Percentiles rank a stretch among this genome's conserved stretches.
phyloP scores from a whole-genome alignment of 2,888 invertebrate genomes.

The Luperina testacea region DNA sequence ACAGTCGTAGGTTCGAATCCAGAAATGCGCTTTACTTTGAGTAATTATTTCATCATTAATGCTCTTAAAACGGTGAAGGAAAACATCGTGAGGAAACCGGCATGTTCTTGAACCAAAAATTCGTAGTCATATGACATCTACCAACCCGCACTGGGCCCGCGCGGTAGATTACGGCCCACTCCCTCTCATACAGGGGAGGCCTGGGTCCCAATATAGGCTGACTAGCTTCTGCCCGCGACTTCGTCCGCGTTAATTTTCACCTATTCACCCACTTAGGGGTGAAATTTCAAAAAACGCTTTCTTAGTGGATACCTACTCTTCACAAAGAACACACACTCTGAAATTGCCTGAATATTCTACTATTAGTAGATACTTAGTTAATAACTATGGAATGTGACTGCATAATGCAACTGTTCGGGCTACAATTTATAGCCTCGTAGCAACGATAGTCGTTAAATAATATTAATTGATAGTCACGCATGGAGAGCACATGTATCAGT shows the following conservation, averaged over 20 bases:
- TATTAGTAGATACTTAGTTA: neutral
- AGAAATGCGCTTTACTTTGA: neutral
- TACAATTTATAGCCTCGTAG: neutral
- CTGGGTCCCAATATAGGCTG: neutral
- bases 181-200: too few species aligned
- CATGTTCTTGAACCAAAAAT: neutral
- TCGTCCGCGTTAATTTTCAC: too few species aligned
- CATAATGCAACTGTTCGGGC: conserved; percentile 31
- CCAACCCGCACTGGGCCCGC: neutral
- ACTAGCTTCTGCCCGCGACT: neutral
- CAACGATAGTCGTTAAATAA: conserved; percentile 34
- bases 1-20: neutral
- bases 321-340: too few species aligned
- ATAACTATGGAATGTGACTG: conserved; percentile 17
- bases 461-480: conserved; percentile 31
- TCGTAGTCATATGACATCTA: neutral
- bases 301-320: too few species aligned
- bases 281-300: too few species aligned
- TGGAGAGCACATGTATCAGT: conserved; percentile 44
- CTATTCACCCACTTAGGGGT: too few species aligned
- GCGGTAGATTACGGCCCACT: too few species aligned
- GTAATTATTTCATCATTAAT: neutral
- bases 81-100: neutral
- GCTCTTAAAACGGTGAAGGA: neutral
- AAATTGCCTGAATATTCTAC: too few species aligned